Conservation (phyloP, 1,140 invertebrate species). For the Rhagoletis zephyria region DNA sequence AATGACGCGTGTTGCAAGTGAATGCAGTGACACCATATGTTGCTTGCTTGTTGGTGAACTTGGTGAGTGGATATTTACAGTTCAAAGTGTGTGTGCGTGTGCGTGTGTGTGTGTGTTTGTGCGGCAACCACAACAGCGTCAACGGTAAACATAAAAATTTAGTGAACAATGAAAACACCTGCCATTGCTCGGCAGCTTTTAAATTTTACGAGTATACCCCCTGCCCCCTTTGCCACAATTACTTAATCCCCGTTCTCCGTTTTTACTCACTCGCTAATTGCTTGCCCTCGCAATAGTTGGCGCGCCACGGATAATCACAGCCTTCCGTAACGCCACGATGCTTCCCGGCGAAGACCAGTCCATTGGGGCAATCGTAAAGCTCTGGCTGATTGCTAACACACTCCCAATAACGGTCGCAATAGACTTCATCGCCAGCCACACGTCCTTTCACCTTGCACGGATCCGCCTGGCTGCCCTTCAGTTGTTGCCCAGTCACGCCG, state of each 20-base stretch:
- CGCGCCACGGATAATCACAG: conserved; percentile 91
- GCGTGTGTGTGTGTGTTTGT: not conserved
- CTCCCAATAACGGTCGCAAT: conserved; percentile 91
- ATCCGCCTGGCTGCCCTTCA: conserved; percentile 77
- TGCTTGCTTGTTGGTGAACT: not conserved
- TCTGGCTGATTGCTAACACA: conserved; percentile 83
- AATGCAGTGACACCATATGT: conserved; percentile 16
- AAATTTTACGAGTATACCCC: not conserved
- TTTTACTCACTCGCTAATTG: conserved; percentile 80
- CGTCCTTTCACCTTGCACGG: conserved; percentile 84
- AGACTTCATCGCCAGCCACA: conserved; percentile 83
- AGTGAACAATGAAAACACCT: not conserved
- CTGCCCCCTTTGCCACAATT: not conserved
- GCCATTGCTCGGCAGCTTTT: not conserved
- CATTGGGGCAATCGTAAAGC: conserved; percentile 91
- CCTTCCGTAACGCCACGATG: conserved; percentile 88
- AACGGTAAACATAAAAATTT: conserved; percentile 46
- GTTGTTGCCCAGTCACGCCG: conserved; percentile 64
- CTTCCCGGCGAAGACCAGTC: conserved; percentile 89
- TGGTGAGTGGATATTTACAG: not conserved
- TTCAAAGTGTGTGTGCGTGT: not conserved
- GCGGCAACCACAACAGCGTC: conserved; percentile 25
- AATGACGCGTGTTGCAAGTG: conserved; percentile 46
- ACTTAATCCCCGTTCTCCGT: too few species aligned
- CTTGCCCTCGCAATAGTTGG: conserved; percentile 87